Evolutionary conservation across 2,888 invertebrate species (phyloP).

Genomic region (Sericinus montela): DNA sequence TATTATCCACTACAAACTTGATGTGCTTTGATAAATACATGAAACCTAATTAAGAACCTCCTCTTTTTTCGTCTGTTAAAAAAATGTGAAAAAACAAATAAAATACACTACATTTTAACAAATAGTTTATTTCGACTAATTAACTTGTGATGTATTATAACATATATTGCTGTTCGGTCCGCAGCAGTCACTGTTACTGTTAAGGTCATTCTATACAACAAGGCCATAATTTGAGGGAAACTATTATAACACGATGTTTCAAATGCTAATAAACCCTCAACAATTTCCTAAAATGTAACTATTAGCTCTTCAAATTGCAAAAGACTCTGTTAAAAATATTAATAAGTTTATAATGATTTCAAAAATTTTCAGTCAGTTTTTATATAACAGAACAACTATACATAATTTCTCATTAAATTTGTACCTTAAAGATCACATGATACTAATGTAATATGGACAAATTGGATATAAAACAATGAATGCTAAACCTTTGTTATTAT

Average conservation of each 20-base stretch:
- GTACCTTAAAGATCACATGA: no score
- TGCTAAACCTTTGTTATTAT: not conserved
- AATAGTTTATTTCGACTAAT: slow-evolving; percentile 64
- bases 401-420: not conserved
- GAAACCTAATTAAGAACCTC: no score
- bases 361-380: no score
- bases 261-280: not conserved
- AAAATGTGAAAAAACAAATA: slow-evolving; percentile 7
- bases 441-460: no score
- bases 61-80: no score
- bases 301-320: no score
- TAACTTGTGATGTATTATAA: slow-evolving; percentile 66
- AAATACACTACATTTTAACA: slow-evolving; percentile 46
- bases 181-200: slow-evolving; percentile 42
- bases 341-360: not conserved
- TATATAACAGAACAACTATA: not conserved
- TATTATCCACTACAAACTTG: no score
- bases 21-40: no score
- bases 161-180: slow-evolving; percentile 29
- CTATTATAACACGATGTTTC: not conserved
- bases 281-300: no score
- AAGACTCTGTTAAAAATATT: no score
- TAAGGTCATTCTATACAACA: slow-evolving; percentile 18
- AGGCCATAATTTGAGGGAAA: slow-evolving; percentile 31
- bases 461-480: no score